phyloP scores from a whole-genome alignment of 2,113 vertebrate species.

The Thymallus thymallus region DNA sequence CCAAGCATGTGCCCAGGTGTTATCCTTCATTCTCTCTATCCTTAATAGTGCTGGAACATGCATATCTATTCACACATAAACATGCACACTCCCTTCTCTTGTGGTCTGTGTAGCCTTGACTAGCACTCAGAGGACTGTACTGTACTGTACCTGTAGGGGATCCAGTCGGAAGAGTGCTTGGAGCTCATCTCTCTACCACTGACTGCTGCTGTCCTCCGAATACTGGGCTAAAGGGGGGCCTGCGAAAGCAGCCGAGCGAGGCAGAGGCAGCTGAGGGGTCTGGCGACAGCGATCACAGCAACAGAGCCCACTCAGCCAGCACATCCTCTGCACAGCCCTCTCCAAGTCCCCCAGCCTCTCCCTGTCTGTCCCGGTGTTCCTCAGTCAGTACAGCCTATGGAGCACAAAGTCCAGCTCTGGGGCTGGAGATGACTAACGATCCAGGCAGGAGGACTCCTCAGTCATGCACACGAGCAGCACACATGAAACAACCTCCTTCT shows the following conservation, averaged over 20 bases:
- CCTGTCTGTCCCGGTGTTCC: constrained; percentile 17
- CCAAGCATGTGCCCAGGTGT: background rate
- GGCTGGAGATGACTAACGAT: constrained; percentile 47
- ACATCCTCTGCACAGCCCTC: constrained; percentile 70
- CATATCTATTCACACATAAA: background rate
- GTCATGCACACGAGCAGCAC: constrained; percentile 44
- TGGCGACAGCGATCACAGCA: constrained; percentile 64
- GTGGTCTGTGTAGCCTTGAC: background rate
- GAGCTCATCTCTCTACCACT: constrained; percentile 88
- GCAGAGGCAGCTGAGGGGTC: constrained; percentile 34
- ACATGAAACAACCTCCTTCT: constrained; percentile 38
- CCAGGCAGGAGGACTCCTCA: constrained; percentile 44
- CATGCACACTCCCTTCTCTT: background rate
- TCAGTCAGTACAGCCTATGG: constrained; percentile 10
- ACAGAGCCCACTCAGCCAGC: constrained; percentile 63
- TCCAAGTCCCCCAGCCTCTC: constrained; percentile 23
- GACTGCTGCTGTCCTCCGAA: constrained; percentile 44
- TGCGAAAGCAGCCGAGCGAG: constrained; percentile 59
- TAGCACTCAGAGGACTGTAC: constrained; percentile 19
- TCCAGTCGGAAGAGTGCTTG: constrained; percentile 94
- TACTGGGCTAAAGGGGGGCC: constrained; percentile 58
- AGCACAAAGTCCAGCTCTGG: constrained; percentile 17
- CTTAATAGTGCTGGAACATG: background rate
- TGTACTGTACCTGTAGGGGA: constrained; percentile 89
- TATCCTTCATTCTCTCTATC: background rate